Conservation (phyloP, 2,797 vertebrate genomes). For the Linurgus olivaceus region DNA sequence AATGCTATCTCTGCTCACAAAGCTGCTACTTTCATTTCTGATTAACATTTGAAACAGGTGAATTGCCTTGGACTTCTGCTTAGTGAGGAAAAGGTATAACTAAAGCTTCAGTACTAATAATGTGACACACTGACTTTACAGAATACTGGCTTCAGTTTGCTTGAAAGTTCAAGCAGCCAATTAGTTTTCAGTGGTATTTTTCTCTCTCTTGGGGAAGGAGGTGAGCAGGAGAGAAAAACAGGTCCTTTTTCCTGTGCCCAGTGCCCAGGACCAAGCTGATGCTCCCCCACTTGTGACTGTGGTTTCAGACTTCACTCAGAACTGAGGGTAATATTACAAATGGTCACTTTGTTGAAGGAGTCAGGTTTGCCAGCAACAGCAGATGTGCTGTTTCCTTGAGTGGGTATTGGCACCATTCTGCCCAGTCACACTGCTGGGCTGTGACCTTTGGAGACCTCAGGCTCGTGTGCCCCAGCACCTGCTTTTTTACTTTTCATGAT, state of each 20-base stretch:
- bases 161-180: neutral
- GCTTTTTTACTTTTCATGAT: neutral
- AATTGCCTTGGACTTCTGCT: neutral
- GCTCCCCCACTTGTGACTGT: fast-evolving
- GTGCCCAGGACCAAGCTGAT: neutral
- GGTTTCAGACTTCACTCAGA: neutral
- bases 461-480: neutral
- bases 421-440: neutral
- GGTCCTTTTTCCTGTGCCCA: neutral
- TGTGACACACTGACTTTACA: neutral
- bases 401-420: neutral
- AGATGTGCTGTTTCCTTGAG: neutral
- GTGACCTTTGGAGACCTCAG: neutral
- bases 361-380: neutral
- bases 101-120: neutral
- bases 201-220: neutral
- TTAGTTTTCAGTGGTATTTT: neutral
- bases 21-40: neutral
- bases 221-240: neutral
- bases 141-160: neutral
- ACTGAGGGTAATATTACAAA: neutral
- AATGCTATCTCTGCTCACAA: neutral
- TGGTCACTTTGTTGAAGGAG: neutral
- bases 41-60: neutral
- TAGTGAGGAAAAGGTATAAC: neutral